Evolutionary conservation across 1,140 invertebrate species (phyloP), one percentile per base, ranked within the genome.

Genomic region (Elysia chlorotica): DNA sequence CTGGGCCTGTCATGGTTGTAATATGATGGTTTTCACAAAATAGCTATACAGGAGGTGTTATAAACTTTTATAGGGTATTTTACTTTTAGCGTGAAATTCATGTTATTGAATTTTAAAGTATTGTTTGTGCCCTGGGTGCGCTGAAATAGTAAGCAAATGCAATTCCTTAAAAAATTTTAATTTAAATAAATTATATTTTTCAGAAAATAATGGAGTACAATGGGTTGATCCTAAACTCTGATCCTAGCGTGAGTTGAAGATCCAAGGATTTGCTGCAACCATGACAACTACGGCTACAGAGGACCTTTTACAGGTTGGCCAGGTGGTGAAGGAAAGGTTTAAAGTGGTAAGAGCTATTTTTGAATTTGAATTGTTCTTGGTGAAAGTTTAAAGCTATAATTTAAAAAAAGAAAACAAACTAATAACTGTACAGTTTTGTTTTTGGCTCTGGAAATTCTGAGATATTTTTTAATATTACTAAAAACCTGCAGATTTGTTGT

Each of bases 301-400:
- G 89, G 96, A 99, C 89, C 90, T 99, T 63, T 90, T 99, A 77
- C 95, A 97, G 88, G 95, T 96, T 31, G 96, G 96, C 65, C 95
- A 98, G 90, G 93, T 98, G 56, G 96, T 99, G 81, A 99, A 98
- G 88, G 96, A 99, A 87, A 88, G 96, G 87, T 99, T 96, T 96
- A 98, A 97, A 94, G 96, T 99, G 83, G 92, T 93, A 83, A 91
- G 91, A 83, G 30, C 21, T 28, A 10, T 4, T 30, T 30, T 25
- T 63, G 28, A 31, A 10, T 28, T 59, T n/a, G 25, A 6, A n/a
- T 59, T 59, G 25, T n/a, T 6, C 17, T n/a, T 10, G 17, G n/a
- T n/a, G n/a, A n/a, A n/a, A n/a, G n/a, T n/a, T n/a, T n/a, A n/a
- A n/a, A n/a, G n/a, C n/a, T n/a, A n/a, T n/a, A n/a, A n/a, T n/a